These are phyloP conservation scores for Leptinotarsa haldemani DNA, from an alignment of 2,888 invertebrate genomes.

Conservation along the genomic window DNA sequence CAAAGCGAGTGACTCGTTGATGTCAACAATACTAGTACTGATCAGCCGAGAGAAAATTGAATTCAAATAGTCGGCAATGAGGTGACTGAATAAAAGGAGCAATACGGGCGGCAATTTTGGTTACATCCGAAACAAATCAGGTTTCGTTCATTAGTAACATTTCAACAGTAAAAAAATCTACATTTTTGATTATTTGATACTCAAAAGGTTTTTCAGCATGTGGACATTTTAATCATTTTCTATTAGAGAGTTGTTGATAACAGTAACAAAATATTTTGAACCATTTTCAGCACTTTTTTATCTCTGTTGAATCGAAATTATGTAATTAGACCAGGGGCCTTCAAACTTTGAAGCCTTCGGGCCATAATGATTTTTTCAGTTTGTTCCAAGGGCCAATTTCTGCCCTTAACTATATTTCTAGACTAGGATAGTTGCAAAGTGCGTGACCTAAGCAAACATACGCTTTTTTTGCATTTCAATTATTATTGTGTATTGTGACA, in stretches of 20 bases:
- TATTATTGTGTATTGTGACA: too few species aligned
- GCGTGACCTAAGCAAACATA: too few species aligned
- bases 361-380: too few species aligned
- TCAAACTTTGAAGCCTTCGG: too few species aligned
- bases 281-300: too few species aligned
- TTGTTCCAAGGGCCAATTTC: too few species aligned
- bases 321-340: too few species aligned
- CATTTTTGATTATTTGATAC: conserved; percentile 1
- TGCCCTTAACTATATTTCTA: too few species aligned
- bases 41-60: background rate
- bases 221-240: background rate
- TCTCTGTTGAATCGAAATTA: too few species aligned
- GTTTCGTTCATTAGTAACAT: background rate
- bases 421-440: too few species aligned
- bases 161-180: conserved; percentile 2
- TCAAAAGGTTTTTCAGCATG: background rate
- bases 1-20: background rate
- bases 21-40: background rate
- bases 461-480: too few species aligned
- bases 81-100: background rate
- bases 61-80: background rate
- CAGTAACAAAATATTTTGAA: background rate
- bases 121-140: background rate
- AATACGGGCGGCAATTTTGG: background rate
- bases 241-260: background rate